Base-by-base conservation (phyloP, 2,888 invertebrate species). In the Eristalis pertinax region DNA sequence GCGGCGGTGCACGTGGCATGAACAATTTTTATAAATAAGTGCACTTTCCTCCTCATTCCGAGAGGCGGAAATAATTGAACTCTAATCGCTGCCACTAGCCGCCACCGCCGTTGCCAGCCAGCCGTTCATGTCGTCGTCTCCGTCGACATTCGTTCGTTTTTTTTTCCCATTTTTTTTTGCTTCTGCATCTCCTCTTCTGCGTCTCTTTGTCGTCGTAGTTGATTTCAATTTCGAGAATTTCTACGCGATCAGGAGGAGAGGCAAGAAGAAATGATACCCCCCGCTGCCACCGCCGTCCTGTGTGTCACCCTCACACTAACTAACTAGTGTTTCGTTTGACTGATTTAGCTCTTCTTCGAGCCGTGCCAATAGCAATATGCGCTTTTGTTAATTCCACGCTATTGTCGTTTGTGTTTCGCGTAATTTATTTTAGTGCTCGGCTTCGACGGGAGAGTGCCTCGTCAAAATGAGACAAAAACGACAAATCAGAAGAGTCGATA, bases 21-120 rank as follows among this genome's bases (percentile, higher is more conserved):
- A 79, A 84, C 60, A 70, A 69, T 79, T 75, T 75, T 58, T 72
- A 58, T 58, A 76, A 77, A 76, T 81, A 82, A 76, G 43, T 81
- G 68, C 81, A 77, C 68, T 85, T 81, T 80, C 56, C 72, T 76
- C 68, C 63, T 70, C 75, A 70, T 43, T 72, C 70, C 38, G 19
- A 69, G 64, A 77, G 77, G 85, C 85, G 85, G 85, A 85, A 85
- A 85, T 82, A 85, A 85, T 82, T 85, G 77, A 85, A 81, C 85
- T 85, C 60, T 82, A 82, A 85, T 85, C 77, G 69, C 58, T 77
- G 73, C 43, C 60, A 58, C 73, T 77, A 58, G 19, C 32, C 26
- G 69, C 29, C 63, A 19, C 32, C 69, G 67, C 60, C 56, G 26
- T 41, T 63, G 65, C 43, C 63, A 38, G 35, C 22, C 50, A 19